A percentile compares a stretch with the other conserved stretches of the same genome.
phyloP scores from a whole-genome alignment of 2,888 invertebrate genomes.

The Leucoptera coffeella region DNA sequence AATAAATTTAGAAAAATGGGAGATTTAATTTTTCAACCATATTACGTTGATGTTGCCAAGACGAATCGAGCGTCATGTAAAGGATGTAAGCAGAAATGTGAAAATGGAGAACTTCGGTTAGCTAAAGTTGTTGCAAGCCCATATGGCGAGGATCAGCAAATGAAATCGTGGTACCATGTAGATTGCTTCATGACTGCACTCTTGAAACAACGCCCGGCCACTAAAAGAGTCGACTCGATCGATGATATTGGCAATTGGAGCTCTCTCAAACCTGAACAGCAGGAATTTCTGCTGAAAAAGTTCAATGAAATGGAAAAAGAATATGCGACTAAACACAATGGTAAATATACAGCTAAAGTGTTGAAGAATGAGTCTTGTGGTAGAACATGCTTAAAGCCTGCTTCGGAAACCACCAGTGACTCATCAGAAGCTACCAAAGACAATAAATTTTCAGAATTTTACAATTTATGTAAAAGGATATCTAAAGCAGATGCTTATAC shows the following conservation, averaged over 20 bases:
- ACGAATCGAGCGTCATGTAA: conserved; percentile 77
- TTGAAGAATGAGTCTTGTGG: conserved; percentile 19
- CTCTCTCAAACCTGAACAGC: conserved; percentile 59
- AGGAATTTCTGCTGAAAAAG: conserved; percentile 56
- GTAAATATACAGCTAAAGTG: conserved; percentile 31
- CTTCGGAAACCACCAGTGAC: conserved; percentile 6
- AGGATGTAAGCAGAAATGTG: conserved; percentile 77
- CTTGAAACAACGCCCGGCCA: conserved; percentile 70
- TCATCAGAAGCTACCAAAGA: conserved; percentile 40
- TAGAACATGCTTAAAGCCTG: conserved; percentile 5
- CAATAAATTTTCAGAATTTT: conserved; percentile 70
- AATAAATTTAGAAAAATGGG: too few species aligned
- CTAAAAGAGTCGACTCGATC: conserved; percentile 72
- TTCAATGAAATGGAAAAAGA: conserved; percentile 58
- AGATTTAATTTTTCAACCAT: too few species aligned
- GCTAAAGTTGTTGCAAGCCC: conserved; percentile 76
- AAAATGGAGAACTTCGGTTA: conserved; percentile 64
- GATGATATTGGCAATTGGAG: conserved; percentile 78
- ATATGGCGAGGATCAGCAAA: conserved; percentile 62
- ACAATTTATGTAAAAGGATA: conserved; percentile 70
- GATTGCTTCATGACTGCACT: conserved; percentile 76
- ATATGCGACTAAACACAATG: conserved; percentile 43
- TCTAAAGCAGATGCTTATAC: conserved; percentile 72
- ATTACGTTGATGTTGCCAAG: conserved; percentile 74
- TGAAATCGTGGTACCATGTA: conserved; percentile 83